phyloP scores from a whole-genome alignment of 2,113 vertebrate genomes.

The Bos javanicus region DNA sequence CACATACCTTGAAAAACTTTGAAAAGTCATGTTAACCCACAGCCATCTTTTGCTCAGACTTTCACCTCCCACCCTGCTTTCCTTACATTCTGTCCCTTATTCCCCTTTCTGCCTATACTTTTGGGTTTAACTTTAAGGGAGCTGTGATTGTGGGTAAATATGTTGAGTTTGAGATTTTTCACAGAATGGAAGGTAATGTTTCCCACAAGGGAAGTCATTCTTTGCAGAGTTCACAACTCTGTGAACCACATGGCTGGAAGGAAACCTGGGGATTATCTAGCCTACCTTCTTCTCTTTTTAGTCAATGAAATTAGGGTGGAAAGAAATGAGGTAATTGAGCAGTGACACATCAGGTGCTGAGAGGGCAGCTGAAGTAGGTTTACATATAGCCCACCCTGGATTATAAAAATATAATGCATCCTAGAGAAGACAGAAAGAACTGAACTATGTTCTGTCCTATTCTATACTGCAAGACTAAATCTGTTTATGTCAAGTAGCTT shows the following conservation, averaged over 20 bases:
- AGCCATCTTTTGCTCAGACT: background rate
- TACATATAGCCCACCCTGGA: background rate
- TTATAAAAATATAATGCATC: conserved; percentile 2
- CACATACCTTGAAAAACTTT: background rate
- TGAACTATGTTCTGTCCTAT: conserved; percentile 1
- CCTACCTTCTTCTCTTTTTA: background rate
- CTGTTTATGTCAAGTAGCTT: background rate
- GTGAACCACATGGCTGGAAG: background rate
- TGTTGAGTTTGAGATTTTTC: background rate
- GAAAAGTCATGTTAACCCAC: background rate
- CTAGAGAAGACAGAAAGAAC: background rate
- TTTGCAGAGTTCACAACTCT: background rate
- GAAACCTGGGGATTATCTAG: background rate
- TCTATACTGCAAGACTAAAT: conserved; percentile 23
- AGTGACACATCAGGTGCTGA: background rate
- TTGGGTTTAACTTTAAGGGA: background rate
- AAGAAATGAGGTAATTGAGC: background rate
- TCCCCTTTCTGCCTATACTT: background rate
- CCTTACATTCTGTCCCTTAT: background rate
- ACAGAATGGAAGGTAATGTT: background rate
- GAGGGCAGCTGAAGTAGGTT: background rate
- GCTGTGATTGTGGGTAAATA: background rate
- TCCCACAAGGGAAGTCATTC: background rate
- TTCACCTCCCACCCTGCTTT: background rate
- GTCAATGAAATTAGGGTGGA: background rate